Evolutionary conservation across 2,888 invertebrate species (phyloP).

Genomic region (Pegoplata infirma): DNA sequence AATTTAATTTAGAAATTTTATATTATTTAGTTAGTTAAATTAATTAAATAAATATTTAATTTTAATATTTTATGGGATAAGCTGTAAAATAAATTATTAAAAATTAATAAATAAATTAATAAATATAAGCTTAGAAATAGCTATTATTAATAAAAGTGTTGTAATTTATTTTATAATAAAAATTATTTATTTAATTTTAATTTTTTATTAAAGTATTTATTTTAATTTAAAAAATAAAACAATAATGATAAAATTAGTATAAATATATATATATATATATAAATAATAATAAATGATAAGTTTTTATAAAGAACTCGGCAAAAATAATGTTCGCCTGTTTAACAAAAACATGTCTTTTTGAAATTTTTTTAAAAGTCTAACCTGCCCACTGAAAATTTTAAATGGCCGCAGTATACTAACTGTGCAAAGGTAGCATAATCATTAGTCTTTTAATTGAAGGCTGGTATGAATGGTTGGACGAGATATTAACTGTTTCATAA

Average conservation of each 20-base stretch:
- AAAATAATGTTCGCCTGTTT: slow-evolving; percentile 84
- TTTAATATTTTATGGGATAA: slow-evolving; percentile 81
- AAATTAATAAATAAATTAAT: slow-evolving; percentile 76
- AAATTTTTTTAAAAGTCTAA: slow-evolving; percentile 81
- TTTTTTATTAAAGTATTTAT: slow-evolving; percentile 77
- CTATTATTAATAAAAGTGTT: slow-evolving; percentile 79
- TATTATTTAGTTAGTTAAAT: slow-evolving; percentile 70
- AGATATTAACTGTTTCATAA: slow-evolving; percentile 82
- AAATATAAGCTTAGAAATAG: slow-evolving; percentile 81
- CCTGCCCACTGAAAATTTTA: slow-evolving; percentile 86
- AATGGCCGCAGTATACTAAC: slow-evolving; percentile 89
- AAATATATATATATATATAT: slow-evolving; percentile 64
- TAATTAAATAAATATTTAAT: slow-evolving; percentile 74
- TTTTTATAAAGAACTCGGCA: slow-evolving; percentile 83
- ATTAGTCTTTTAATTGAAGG: slow-evolving; percentile 88
- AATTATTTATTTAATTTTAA: slow-evolving; percentile 78
- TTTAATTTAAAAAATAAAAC: slow-evolving; percentile 77
- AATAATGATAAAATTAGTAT: slow-evolving; percentile 83
- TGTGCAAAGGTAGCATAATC: slow-evolving; percentile 90
- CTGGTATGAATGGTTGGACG: slow-evolving; percentile 88
- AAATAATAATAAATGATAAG: slow-evolving; percentile 69
- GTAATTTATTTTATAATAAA: slow-evolving; percentile 79
- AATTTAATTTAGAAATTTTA: slow-evolving; percentile 79
- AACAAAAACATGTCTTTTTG: slow-evolving; percentile 88
- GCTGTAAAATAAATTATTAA: slow-evolving; percentile 81